A percentile compares a stretch with the other conserved stretches of the same genome.
Evolutionary conservation across 2,888 invertebrate species (phyloP).

Genomic region (Camponotus fellah): DNA sequence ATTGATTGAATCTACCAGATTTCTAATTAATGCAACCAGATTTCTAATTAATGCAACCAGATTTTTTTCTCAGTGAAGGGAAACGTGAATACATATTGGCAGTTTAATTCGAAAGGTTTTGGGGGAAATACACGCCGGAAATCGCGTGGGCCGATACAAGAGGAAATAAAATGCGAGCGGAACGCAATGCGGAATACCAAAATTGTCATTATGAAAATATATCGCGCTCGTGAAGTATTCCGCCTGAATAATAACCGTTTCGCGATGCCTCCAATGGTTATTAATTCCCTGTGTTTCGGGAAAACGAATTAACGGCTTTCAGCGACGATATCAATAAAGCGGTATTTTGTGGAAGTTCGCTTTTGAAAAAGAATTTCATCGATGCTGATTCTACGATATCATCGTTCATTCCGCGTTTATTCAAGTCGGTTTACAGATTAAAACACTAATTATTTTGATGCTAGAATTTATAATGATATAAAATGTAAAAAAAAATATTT

Average conservation of each 20-base stretch:
- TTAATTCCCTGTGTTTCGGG: constrained; percentile 11
- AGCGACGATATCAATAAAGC: constrained; percentile 4
- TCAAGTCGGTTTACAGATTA: too few species aligned
- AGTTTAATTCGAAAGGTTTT: constrained; percentile 27
- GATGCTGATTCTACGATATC: not conserved
- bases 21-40: too few species aligned
- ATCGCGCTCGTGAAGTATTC: constrained; percentile 17
- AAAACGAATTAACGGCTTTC: not conserved
- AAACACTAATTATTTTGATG: not conserved
- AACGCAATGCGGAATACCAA: constrained; percentile 10
- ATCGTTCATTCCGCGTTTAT: not conserved
- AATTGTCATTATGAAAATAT: constrained; percentile 44
- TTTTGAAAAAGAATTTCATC: not conserved
- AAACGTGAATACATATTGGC: constrained; percentile 38
- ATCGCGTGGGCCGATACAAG: constrained; percentile 2
- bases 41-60: too few species aligned
- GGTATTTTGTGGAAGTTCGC: not conserved
- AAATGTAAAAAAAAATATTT: not conserved
- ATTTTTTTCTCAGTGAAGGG: not conserved
- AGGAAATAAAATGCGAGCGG: constrained; percentile 26
- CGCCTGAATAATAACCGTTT: constrained; percentile 15
- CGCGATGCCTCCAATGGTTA: constrained; percentile 12
- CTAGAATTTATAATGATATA: not conserved
- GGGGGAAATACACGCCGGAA: not conserved
- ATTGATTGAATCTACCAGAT: too few species aligned